Conservation (phyloP, 2,797 vertebrate species). For the Eidolon dupreanum region DNA sequence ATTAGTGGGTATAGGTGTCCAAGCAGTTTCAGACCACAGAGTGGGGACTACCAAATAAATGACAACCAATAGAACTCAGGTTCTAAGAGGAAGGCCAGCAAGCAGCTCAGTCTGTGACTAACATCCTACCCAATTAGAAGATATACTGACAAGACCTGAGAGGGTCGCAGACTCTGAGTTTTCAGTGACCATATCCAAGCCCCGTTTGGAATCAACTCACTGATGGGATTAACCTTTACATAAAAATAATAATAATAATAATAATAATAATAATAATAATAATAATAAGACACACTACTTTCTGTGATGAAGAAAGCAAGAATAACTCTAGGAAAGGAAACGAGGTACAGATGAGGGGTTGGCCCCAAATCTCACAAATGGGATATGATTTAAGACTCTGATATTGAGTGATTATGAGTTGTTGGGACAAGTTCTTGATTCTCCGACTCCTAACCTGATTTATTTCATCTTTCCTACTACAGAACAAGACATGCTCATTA, state of each 20-base stretch:
- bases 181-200: neutral
- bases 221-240: neutral
- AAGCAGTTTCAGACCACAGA: neutral
- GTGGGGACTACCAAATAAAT: neutral
- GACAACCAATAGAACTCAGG: neutral
- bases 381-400: neutral
- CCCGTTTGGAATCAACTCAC: neutral
- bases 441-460: neutral
- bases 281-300: neutral
- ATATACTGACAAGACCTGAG: neutral
- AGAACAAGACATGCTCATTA: neutral
- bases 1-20: neutral
- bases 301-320: neutral
- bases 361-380: neutral
- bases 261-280: no score
- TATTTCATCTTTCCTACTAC: neutral
- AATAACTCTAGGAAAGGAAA: neutral
- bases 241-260: no score
- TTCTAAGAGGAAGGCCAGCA: neutral
- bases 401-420: neutral
- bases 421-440: neutral
- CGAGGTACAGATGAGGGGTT: neutral
- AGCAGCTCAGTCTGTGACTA: neutral
- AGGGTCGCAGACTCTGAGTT: neutral
- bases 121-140: neutral